Conservation (phyloP, 35 echinoderm and acorn worm genomes). For the Hemicentrotus pulcherrimus region DNA sequence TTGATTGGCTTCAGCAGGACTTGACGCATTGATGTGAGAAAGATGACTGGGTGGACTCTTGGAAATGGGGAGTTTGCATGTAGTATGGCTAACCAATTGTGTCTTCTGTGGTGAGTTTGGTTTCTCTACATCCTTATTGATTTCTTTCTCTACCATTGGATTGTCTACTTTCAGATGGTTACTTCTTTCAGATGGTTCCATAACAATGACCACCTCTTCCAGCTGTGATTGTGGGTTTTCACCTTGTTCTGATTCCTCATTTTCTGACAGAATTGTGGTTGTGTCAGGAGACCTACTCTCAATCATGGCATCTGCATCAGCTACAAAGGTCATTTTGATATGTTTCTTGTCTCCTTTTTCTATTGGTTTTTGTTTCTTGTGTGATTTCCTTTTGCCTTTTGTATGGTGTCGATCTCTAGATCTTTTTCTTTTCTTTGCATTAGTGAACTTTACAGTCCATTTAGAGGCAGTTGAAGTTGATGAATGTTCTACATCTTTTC, state of each 20-base stretch:
- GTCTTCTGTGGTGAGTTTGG: background rate
- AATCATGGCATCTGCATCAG: background rate
- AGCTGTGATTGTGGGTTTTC: background rate
- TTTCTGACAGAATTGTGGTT: background rate
- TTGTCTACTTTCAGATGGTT: background rate
- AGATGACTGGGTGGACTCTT: background rate
- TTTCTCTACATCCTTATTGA: background rate
- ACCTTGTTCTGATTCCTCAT: background rate
- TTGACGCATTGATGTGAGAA: background rate
- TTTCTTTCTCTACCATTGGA: background rate
- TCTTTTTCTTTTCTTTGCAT: background rate
- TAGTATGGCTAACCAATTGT: background rate
- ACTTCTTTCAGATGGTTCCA: background rate
- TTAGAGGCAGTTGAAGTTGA: background rate
- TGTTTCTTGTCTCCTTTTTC: background rate
- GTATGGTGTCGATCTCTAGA: background rate
- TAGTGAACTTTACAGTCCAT: background rate
- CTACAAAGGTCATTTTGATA: background rate
- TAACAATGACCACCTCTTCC: background rate
- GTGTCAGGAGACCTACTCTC: background rate
- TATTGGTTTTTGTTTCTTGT: background rate
- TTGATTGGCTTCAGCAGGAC: background rate
- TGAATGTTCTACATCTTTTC: background rate
- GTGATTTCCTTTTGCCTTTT: background rate
- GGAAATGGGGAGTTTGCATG: background rate